Evolutionary conservation across 2,113 vertebrate genomes (phyloP), one percentile per base, ranked within the genome.

Genomic region (Ciconia maguari): DNA sequence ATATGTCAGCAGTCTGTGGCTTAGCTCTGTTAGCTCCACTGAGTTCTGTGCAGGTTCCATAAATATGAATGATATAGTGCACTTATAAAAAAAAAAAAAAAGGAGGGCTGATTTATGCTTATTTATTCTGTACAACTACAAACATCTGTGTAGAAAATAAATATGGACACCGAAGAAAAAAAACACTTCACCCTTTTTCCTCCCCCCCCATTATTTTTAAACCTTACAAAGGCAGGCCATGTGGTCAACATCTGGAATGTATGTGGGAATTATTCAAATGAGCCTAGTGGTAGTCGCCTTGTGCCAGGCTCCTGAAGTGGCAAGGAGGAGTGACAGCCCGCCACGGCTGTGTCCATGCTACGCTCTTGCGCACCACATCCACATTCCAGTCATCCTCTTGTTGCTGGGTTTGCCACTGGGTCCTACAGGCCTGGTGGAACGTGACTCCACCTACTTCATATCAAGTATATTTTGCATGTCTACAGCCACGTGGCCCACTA

Each of bases 261-360:
- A 81, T 94, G 96, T 96, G 96, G 95, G 95, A 96, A 97, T 96
- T 97, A 97, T 96, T 97, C 96, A 97, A 89, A 96, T 96, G 89
- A 96, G 61, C 77, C 54, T 60, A 57, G 65, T 41, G 84, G 90
- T 57, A 60, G 88, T 20, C 77, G 83, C 68, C 80, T 60, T 90
- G 80, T 94, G 91, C 95, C 79, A 94, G 87, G 78, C 89, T 95
- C 87, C 95, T 91, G 91, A 89, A 91, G 83, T 69, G 84, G 94
- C 83, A 80, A 66, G 78, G 90, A 83, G 61, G 66, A 89, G 72
- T 16, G 93, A 88, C 74, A 62, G 92, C 83, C 42, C 17, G 34
- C 51, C 85, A 44, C 13, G 11, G 46, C 58, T 61, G 57, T 34
- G 57, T 48, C 60, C 44, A 22, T 19, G 30, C 68, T 38, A 19